Conservation (phyloP, 2,888 invertebrate genomes). For the Rugalucina vietnamica region DNA sequence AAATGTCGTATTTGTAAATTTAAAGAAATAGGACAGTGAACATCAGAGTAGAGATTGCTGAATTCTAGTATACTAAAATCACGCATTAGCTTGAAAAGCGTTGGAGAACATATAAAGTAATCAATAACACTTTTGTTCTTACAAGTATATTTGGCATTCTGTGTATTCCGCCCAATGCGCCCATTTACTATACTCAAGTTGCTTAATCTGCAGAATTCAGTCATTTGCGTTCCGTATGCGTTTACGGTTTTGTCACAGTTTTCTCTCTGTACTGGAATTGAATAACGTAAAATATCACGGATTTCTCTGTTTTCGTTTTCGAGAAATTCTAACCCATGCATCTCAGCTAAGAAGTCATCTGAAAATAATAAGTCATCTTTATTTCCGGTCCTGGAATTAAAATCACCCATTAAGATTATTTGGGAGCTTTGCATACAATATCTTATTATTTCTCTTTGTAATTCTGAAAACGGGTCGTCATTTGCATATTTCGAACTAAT, state of each 20-base stretch:
- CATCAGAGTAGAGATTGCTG: not conserved
- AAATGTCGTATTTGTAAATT: not conserved
- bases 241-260: not conserved
- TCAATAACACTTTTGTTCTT: not conserved
- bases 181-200: not conserved
- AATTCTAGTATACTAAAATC: not conserved
- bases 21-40: not conserved
- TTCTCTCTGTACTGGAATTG: not conserved
- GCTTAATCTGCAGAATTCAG: too few relatives aligned
- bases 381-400: not conserved
- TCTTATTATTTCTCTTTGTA: not conserved
- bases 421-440: not conserved
- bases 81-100: not conserved
- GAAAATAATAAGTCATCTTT: not conserved
- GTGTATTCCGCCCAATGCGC: not conserved
- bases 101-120: too few relatives aligned
- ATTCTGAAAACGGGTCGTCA: not conserved
- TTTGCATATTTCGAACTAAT: not conserved
- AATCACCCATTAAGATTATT: not conserved
- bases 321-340: not conserved
- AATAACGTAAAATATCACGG: not conserved
- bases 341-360: not conserved
- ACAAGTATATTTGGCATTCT: not conserved
- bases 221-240: not conserved
- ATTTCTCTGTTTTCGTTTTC: not conserved